These are phyloP conservation scores for Amiota mariae DNA, from an alignment of 2,888 invertebrate genomes.

Conservation along the genomic window DNA sequence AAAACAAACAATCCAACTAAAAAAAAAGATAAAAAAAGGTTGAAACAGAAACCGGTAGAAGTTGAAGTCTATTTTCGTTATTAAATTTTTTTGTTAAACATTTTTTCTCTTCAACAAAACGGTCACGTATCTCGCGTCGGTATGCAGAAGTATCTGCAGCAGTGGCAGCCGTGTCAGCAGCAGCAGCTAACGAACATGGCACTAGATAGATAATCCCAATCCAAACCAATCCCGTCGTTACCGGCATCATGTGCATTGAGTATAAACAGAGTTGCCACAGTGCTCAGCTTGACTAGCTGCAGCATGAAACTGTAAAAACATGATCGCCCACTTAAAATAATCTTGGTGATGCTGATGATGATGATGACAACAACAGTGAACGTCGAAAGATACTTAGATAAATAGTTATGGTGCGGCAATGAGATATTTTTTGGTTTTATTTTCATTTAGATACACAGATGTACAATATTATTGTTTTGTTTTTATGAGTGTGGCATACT, in stretches of 20 bases:
- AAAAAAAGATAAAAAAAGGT: neutral
- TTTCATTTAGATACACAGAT: slow-evolving; percentile 51
- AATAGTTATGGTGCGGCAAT: slow-evolving; percentile 26
- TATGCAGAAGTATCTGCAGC: slow-evolving; percentile 21
- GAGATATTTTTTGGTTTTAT: slow-evolving; percentile 50
- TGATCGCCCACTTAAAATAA: slow-evolving; percentile 66
- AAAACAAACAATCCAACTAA: neutral
- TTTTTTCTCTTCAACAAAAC: slow-evolving; percentile 16
- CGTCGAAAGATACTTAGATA: slow-evolving; percentile 11
- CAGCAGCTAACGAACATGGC: neutral
- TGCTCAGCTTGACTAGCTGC: neutral
- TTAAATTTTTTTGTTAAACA: slow-evolving; percentile 3
- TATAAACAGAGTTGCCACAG: slow-evolving; percentile 16
- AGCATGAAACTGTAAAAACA: slow-evolving; percentile 62
- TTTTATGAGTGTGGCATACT: slow-evolving; percentile 33
- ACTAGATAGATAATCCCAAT: slow-evolving; percentile 1
- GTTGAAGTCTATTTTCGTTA: slow-evolving; percentile 5
- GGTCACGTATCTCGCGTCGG: slow-evolving; percentile 13
- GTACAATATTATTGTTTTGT: slow-evolving; percentile 42
- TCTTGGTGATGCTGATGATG: slow-evolving; percentile 14
- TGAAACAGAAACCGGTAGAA: neutral
- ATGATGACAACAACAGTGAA: neutral
- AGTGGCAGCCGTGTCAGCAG: neutral
- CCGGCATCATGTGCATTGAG: slow-evolving; percentile 55
- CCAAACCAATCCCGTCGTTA: neutral